Conservation (phyloP, 2,113 vertebrate genomes). For the Leptobrachium ailaonicum region DNA sequence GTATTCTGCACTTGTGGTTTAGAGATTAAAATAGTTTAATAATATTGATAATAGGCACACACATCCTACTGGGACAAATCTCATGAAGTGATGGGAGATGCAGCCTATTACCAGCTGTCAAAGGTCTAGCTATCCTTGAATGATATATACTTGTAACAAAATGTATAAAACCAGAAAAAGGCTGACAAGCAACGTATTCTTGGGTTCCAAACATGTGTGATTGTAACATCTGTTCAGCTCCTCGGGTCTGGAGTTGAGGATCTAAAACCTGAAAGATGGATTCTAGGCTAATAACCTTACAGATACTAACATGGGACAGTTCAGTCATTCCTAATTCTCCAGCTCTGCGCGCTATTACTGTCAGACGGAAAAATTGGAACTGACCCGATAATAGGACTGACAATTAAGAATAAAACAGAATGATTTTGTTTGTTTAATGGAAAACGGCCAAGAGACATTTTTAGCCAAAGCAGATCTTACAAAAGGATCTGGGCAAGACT, state of each 20-base stretch:
- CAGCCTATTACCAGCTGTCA: too few relatives aligned
- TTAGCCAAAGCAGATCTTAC: neutral
- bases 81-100: too few relatives aligned
- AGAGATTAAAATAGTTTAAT: too few relatives aligned
- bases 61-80: too few relatives aligned
- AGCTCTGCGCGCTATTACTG: neutral
- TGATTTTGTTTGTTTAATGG: neutral
- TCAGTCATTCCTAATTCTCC: neutral
- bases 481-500: neutral
- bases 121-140: too few relatives aligned
- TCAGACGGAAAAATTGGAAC: neutral
- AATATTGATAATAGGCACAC: too few relatives aligned
- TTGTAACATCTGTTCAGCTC: neutral
- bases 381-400: neutral
- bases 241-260: neutral
- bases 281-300: neutral
- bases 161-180: neutral
- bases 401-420: neutral
- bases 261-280: neutral
- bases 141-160: neutral
- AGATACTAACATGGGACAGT: neutral
- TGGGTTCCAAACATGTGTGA: too few relatives aligned
- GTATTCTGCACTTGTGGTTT: too few relatives aligned
- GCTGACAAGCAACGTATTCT: too few relatives aligned
- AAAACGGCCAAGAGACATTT: neutral